Evolutionary conservation across 2,797 vertebrate species (phyloP), one percentile per base, ranked within the genome.

Genomic region (Odontamblyopus rebecca): DNA sequence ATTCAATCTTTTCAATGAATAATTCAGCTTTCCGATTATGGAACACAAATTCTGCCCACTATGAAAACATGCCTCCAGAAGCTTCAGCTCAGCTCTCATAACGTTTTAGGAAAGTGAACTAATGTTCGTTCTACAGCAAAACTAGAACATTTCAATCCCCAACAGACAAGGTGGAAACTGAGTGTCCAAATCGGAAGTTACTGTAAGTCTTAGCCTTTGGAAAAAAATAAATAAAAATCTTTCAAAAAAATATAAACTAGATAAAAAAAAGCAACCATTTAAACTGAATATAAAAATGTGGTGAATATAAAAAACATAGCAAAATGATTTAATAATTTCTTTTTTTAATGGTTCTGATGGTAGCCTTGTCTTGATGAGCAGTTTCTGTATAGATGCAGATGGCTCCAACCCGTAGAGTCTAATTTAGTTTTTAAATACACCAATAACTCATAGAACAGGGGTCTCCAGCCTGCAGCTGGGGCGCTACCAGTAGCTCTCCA

Each of bases 91-190:
- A 61, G 61, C 68, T 56, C 19, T 62, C 75, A 69, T 2, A 27
- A 77, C 68, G 18, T 72, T 63, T 57, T 7, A 62, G 44, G 6
- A 70, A 57, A 23, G 41, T 18, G 41, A 51, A 82, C 66, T 82
- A 68, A 48, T 70, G 70, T 80, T 75, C 80, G 44, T 64, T 72
- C 50, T 79, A 32, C 18, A 32, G 23, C 50, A n/a, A 51, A n/a
- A 73, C 71, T 69, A 54, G 61, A 61, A 23, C 59, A 67, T 74
- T 50, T 61, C 71, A 61, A 51, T 81, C 73, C 68, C 50, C 61
- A 9, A 6, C 9, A 56, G 61, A 76, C 68, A 69, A 79, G 77
- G 72, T 74, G 65, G 54, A 79, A 72, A 76, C 64, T 50, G 27
- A 64, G 23, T 71, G 29, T 48, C 66, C 62, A 63, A 65, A 72